Conservation (phyloP, 2,113 vertebrate species). For the Xiphophorus couchianus region DNA sequence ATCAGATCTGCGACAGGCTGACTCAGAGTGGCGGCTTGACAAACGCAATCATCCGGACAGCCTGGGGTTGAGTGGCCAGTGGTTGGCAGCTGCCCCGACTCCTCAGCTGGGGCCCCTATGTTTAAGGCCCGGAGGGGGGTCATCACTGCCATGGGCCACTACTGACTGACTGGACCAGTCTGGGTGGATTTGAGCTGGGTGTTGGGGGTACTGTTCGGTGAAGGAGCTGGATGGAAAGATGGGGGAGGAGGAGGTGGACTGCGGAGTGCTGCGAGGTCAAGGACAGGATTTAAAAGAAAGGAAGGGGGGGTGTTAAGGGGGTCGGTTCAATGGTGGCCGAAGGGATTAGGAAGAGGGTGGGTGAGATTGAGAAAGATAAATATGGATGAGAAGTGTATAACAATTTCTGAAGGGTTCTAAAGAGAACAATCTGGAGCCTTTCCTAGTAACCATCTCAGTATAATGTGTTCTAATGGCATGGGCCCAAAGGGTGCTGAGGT, state of each 20-base stretch:
- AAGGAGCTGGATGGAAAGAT: conserved; percentile 19
- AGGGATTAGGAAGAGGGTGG: conserved; percentile 6
- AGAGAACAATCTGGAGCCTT: conserved; percentile 78
- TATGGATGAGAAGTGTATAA: conserved; percentile 41
- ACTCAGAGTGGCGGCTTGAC: conserved; percentile 84
- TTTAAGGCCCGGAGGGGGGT: conserved; percentile 68
- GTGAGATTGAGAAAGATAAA: not conserved
- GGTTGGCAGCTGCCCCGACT: conserved; percentile 82
- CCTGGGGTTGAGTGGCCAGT: conserved; percentile 73
- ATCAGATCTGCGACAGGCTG: conserved; percentile 73
- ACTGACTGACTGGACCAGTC: conserved; percentile 48
- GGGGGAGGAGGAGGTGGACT: conserved; percentile 7
- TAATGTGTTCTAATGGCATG: conserved; percentile 73
- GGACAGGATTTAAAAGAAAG: conserved; percentile 47
- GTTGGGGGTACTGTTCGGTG: conserved; percentile 28
- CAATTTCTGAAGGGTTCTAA: conserved; percentile 78
- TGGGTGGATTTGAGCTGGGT: conserved; percentile 42
- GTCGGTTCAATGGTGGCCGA: conserved; percentile 39
- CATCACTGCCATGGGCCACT: conserved; percentile 55
- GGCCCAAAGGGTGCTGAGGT: conserved; percentile 36
- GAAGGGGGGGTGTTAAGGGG: conserved; percentile 29
- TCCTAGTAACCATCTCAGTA: conserved; percentile 78
- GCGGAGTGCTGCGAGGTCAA: conserved; percentile 47
- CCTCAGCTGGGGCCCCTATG: conserved; percentile 77
- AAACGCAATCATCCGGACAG: conserved; percentile 82